Evolutionary conservation across 2,888 invertebrate genomes (phyloP), one percentile per base, ranked within the genome.

Genomic region (Carabus problematicus): DNA sequence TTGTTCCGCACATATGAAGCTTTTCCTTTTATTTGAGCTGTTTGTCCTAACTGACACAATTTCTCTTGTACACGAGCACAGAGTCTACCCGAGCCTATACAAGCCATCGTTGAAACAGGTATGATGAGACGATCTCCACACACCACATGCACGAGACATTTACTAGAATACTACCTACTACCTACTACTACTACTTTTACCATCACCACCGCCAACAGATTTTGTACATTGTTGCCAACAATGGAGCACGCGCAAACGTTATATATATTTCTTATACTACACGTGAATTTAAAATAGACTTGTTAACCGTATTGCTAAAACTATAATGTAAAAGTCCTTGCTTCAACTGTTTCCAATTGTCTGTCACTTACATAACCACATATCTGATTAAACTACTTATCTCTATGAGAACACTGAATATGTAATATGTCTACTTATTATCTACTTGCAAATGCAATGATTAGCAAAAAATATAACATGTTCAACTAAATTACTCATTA

Each of bases 81-180:
- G 84, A 91, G 87, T 87, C 91, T 88, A 87, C 89, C 89, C 85
- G 91, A 89, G 86, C 89, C 89, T 87, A 90, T 86, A 88, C 90
- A 90, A 88, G 91, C 91, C 91, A 91, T 91, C 87, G 89, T 87
- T 85, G 87, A 87, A 86, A 90, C 89, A 87, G 87, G 86, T 88
- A 86, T 89, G 87, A 87, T 83, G 82, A 83, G 84, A 84, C 84
- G 66, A 70, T 61, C 71, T 68, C 66, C 61, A 70, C 62, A 70
- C 60, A 68, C 70, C 70, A 72, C 72, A 71, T 70, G 70, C 61
- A 62, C 61, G 59, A 55, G 49, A 61, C 67, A 62, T 70, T 69
- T 72, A 52, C 52, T 52, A 72, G 72, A 73, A 73, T 72, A 74
- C 74, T 74, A n/a, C n/a, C n/a, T n/a, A n/a, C n/a, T n/a, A n/a